Evolutionary conservation across 2,113 vertebrate species (phyloP), one percentile per base, ranked within the genome.

Genomic region (Nettapus auritus): DNA sequence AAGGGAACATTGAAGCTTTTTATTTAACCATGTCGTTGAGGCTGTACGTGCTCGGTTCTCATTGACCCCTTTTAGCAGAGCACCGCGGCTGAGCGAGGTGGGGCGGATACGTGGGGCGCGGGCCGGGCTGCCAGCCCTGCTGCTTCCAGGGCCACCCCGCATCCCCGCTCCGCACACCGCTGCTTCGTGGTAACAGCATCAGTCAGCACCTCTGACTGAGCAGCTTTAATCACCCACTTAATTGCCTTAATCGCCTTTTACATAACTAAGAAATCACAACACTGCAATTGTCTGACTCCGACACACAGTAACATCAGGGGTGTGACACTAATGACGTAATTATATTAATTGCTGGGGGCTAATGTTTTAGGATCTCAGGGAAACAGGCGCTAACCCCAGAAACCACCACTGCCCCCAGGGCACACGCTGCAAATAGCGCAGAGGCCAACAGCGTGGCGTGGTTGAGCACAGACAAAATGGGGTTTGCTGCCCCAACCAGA

Each of bases 161-260:
- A 46, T 48, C 33, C 5, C 94, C 40, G 93, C 23, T 88, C 59
- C 18, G 46, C n/a, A 85, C 62, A 66, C 70, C 85, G 81, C 86
- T 92, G 13, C 91, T 76, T 76, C 83, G 76, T 26, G 83, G 96
- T 96, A 97, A 96, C 83, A 95, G 93, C 94, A 97, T 96, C 96
- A 96, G 93, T 96, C 96, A 96, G 91, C 94, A 96, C 93, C 95
- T 97, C 96, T 97, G 95, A 95, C 97, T 96, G 96, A 96, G 96
- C 94, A 95, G 94, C 96, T 96, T 97, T 97, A 97, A 97, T 97
- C 96, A 97, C 92, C 91, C 96, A 96, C 95, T 96, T 97, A 97
- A 97, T 97, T 97, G 95, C 96, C 96, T 97, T 97, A 96, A 96
- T 96, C 93, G 84, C 96, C 94, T 97, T 96, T 96, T 96, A 92